Percentiles rank a stretch among this genome's conserved stretches.
Conservation (phyloP, 1,140 invertebrate species). For the Gonioctena quinquepunctata region DNA sequence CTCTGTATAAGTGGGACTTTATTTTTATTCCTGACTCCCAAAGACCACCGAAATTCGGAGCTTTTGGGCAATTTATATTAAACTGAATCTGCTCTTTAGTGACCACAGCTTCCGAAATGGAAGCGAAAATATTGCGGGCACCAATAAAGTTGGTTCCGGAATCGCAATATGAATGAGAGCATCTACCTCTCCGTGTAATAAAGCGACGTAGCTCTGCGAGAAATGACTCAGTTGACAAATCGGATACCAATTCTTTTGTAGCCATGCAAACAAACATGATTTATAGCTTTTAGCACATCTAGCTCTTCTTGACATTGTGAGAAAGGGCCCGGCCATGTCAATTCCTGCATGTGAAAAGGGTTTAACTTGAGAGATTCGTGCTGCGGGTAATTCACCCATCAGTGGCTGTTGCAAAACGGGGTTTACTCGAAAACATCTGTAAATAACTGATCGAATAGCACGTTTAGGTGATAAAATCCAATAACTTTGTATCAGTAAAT, state of each 20-base stretch:
- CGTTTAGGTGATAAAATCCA: too few species aligned
- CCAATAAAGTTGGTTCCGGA: slow-evolving; percentile 46
- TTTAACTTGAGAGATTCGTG: slow-evolving; percentile 14
- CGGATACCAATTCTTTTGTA: slow-evolving; percentile 46
- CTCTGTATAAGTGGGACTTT: slow-evolving; percentile 55
- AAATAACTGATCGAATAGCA: too few species aligned
- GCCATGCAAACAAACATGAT: slow-evolving; percentile 50
- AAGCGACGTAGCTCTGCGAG: slow-evolving; percentile 18
- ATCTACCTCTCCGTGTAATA: slow-evolving; percentile 13
- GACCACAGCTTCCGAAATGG: too few species aligned
- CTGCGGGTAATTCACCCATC: slow-evolving; percentile 17
- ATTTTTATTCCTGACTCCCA: slow-evolving; percentile 55
- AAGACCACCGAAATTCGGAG: slow-evolving; percentile 56
- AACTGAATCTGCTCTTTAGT: too few species aligned
- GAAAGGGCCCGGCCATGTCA: slow-evolving; percentile 6
- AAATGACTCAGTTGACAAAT: slow-evolving; percentile 46
- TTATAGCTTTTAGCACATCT: too few species aligned
- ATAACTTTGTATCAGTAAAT: too few species aligned
- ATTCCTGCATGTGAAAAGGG: background rate
- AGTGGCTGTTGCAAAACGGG: too few species aligned
- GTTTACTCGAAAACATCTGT: too few species aligned
- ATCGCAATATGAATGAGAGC: slow-evolving; percentile 38
- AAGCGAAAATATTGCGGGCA: slow-evolving; percentile 30
- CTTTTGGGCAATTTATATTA: slow-evolving; percentile 26
- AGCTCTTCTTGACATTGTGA: slow-evolving; percentile 37